phyloP scores from a whole-genome alignment of 2,113 vertebrate genomes.

The Camelus bactrianus region DNA sequence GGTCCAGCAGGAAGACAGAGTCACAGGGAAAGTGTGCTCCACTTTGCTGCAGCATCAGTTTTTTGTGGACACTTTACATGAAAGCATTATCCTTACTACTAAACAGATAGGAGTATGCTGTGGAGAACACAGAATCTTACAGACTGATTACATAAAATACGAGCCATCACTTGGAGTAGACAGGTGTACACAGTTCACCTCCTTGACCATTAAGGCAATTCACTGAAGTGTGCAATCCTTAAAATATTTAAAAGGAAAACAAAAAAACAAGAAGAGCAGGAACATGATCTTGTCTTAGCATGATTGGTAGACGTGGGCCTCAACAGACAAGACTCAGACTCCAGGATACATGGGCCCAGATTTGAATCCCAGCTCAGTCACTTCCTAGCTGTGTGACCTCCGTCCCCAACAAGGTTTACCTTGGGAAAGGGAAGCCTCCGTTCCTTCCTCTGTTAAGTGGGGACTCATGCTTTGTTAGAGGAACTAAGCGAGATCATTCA shows the following conservation, averaged over 20 bases:
- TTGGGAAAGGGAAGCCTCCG: not conserved
- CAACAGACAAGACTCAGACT: too few relatives aligned
- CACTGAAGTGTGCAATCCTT: not conserved
- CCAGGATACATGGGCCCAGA: too few relatives aligned
- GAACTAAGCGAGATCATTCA: not conserved
- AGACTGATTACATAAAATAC: too few relatives aligned
- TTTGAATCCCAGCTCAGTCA: not conserved
- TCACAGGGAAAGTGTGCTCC: fast-evolving
- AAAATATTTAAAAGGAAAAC: too few relatives aligned
- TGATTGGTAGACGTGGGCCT: not conserved
- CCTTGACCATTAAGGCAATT: not conserved
- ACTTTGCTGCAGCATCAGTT: not conserved
- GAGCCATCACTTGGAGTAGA: not conserved
- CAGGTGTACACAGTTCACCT: too few relatives aligned
- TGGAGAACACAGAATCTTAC: not conserved
- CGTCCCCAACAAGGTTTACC: too few relatives aligned
- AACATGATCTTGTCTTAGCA: not conserved
- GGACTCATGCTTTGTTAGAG: not conserved
- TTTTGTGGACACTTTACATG: not conserved
- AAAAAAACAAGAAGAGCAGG: not conserved
- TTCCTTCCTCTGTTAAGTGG: not conserved
- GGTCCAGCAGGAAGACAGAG: not conserved
- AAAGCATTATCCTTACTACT: not conserved
- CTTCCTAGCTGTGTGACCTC: not conserved
- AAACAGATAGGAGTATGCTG: not conserved